These are phyloP conservation scores for Dendrocincla fuliginosa DNA, from an alignment of 2,797 vertebrate species.

Conservation along the genomic window DNA sequence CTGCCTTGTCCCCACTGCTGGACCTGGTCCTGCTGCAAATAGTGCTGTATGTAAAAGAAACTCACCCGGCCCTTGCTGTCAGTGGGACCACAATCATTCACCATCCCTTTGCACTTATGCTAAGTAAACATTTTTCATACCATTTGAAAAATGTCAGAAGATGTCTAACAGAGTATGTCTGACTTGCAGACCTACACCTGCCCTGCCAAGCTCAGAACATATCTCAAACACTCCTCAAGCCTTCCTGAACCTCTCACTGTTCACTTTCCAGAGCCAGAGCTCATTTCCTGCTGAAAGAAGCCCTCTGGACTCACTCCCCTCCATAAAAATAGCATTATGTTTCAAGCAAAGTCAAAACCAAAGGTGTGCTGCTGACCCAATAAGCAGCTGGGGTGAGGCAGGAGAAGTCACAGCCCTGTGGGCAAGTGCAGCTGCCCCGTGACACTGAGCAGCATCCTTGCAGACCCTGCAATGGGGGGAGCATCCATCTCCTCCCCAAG, in stretches of 20 bases:
- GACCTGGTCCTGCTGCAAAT: neutral
- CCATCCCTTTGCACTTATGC: neutral
- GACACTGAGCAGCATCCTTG: neutral
- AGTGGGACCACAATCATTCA: neutral
- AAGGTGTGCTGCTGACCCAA: neutral
- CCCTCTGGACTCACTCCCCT: neutral
- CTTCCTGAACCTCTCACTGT: neutral
- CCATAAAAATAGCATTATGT: neutral
- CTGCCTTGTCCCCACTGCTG: neutral
- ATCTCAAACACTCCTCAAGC: neutral
- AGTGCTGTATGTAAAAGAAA: neutral
- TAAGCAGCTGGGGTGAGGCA: neutral
- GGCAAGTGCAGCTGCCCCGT: neutral
- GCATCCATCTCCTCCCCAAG: neutral
- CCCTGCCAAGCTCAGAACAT: neutral
- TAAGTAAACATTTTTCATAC: neutral
- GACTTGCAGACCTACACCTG: neutral
- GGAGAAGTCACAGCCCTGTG: neutral
- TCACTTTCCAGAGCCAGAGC: neutral
- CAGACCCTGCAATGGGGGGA: accelerated
- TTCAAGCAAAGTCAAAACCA: neutral
- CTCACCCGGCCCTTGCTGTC: neutral
- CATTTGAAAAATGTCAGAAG: neutral
- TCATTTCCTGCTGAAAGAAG: neutral
- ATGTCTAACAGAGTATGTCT: neutral